Evolutionary conservation across 2,113 vertebrate species (phyloP), one percentile per base, ranked within the genome.

Genomic region (Gobiocypris rarus): DNA sequence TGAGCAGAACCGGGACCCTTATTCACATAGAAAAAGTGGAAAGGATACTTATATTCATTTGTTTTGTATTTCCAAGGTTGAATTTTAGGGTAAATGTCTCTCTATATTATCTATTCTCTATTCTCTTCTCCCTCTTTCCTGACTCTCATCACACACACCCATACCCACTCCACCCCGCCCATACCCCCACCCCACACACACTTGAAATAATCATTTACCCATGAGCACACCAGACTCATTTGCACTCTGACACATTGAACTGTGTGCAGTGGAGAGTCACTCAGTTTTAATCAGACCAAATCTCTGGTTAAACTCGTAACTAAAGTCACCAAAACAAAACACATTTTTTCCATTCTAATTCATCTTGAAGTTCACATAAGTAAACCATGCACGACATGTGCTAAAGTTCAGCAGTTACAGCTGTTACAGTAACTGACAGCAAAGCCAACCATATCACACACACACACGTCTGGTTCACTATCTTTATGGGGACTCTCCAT

Each of bases 171-270:
- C n/a, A n/a, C n/a, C n/a, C n/a, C 65, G 31, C 75, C 26, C 52
- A 26, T 13, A 50, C 81, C 63, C 81, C 65, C 58, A 65, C 73
- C 82, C 67, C 73, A 76, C 52, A 26, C 50, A 19, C 82, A 76
- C 69, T 73, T n/a, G 17, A 81, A 15, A 70, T 81, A 81, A 81
- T 81, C 45, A 81, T 81, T 81, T 81, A 81, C 79, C 79, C 79
- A 81, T 70, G 75, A 77, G 75, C 75, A 77, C 79, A 81, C 79
- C 79, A 81, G 79, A 81, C 31, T 81, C 58, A 81, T 74, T 81
- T 65, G 81, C 71, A 85, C 58, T 76, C 79, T 76, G 38, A 82
- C 71, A 85, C 79, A 82, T 75, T 77, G 38, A 83, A 54, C 54
- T 56, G 50, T 69, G 81, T 26, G 74, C 50, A 61, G 31, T 73